Conservation (phyloP, 1,140 invertebrate species). For the Caerostris extrusa region DNA sequence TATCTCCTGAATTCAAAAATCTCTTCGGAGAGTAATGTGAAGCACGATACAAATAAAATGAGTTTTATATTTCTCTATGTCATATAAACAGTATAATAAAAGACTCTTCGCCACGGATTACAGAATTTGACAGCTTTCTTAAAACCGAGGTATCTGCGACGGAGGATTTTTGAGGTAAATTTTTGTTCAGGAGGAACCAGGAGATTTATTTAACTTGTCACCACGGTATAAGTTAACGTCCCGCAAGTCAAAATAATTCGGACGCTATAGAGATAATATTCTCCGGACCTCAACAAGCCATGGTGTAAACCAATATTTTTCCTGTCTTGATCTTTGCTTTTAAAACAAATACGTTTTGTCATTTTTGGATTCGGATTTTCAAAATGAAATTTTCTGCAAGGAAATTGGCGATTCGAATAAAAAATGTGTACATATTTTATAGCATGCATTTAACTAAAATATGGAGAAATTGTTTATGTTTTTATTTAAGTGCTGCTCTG, state of each 20-base stretch:
- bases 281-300: neutral
- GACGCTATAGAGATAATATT: neutral
- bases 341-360: neutral
- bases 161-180: neutral
- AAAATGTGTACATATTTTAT: neutral
- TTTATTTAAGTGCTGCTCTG: too few relatives aligned
- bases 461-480: too few relatives aligned
- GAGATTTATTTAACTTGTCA: conserved; percentile 63
- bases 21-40: neutral
- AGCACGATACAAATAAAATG: conserved; percentile 26
- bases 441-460: neutral
- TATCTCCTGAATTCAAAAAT: conserved; percentile 3
- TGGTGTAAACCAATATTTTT: conserved; percentile 23
- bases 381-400: neutral
- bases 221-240: conserved; percentile 51
- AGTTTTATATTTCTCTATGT: conserved; percentile 29
- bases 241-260: conserved; percentile 43
- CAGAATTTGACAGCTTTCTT: conserved; percentile 57
- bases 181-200: neutral
- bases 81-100: conserved; percentile 52
- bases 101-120: conserved; percentile 32
- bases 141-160: conserved; percentile 7
- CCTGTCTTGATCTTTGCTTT: neutral
- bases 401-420: neutral
- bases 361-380: neutral